These are phyloP conservation scores for Chrysogorgia sp. DNA, from an alignment of 92 coral and sea anemone genomes.

Conservation along the genomic window DNA sequence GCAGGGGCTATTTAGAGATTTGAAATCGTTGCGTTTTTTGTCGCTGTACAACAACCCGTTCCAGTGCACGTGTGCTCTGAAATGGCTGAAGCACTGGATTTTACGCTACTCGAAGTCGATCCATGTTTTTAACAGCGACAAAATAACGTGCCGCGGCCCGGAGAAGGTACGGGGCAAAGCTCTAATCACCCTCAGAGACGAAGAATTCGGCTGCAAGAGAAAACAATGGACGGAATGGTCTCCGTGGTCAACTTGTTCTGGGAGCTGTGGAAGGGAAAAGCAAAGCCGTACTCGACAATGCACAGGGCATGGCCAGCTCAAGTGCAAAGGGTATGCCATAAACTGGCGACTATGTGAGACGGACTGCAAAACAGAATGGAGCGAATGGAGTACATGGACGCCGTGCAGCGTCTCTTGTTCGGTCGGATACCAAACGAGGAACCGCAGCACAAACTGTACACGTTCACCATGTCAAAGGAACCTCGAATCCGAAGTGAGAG, in stretches of 20 bases:
- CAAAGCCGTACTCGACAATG: slow-evolving; percentile 71
- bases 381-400: slow-evolving; percentile 83
- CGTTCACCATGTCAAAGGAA: slow-evolving; percentile 46
- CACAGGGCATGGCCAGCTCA: slow-evolving; percentile 59
- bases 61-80: slow-evolving; percentile 88
- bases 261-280: slow-evolving; percentile 72
- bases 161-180: slow-evolving; percentile 63
- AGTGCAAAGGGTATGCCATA: slow-evolving; percentile 60
- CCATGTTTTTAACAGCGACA: slow-evolving; percentile 53
- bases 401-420: slow-evolving; percentile 73
- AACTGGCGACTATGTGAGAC: slow-evolving; percentile 63
- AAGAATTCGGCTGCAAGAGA: slow-evolving; percentile 67
- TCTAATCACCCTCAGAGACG: slow-evolving; percentile 52
- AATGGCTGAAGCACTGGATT: slow-evolving; percentile 89
- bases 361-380: slow-evolving; percentile 54
- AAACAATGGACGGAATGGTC: slow-evolving; percentile 86
- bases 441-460: slow-evolving; percentile 66
- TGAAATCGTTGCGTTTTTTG: slow-evolving; percentile 59
- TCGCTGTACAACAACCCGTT: slow-evolving; percentile 83
- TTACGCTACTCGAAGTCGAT: slow-evolving; percentile 31
- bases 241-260: slow-evolving; percentile 71
- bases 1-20: slow-evolving; percentile 61
- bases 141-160: slow-evolving; percentile 72
- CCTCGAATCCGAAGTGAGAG: slow-evolving; percentile 54
- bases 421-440: slow-evolving; percentile 54